Evolutionary conservation across 2,797 vertebrate genomes (phyloP).

Genomic region (Chelon auratus): DNA sequence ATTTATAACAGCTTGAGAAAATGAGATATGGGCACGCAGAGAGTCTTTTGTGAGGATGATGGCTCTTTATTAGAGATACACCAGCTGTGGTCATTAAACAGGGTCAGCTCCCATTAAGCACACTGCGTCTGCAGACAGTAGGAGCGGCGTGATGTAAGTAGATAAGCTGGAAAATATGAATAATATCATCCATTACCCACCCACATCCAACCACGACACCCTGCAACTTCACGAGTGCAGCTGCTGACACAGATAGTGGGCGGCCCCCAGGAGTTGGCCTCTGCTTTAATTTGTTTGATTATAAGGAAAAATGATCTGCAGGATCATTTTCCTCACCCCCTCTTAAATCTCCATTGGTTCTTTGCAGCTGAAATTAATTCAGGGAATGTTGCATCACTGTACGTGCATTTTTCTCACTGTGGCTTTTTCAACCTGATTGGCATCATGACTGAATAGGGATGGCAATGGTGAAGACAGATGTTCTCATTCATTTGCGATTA

Average conservation of each 20-base stretch:
- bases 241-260: conserved; percentile 63
- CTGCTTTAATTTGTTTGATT: conserved; percentile 50
- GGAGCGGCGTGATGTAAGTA: conserved; percentile 44
- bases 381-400: not conserved
- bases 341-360: conserved; percentile 10
- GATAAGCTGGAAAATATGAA: conserved; percentile 57
- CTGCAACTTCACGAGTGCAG: conserved; percentile 39
- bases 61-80: conserved; percentile 25
- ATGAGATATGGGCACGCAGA: conserved; percentile 12
- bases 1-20: conserved; percentile 49
- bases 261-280: conserved; percentile 35
- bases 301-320: conserved; percentile 29
- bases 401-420: not conserved
- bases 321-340: conserved; percentile 20
- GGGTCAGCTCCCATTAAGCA: conserved; percentile 53
- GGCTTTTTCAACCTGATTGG: too few relatives aligned
- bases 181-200: conserved; percentile 78
- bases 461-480: too few relatives aligned
- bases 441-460: too few relatives aligned
- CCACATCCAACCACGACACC: conserved; percentile 54
- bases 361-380: conserved; percentile 16
- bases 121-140: conserved; percentile 62
- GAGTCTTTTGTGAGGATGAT: conserved; percentile 37
- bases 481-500: too few relatives aligned
- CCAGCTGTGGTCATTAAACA: conserved; percentile 57